These are phyloP conservation scores for Lampris megalopsis DNA, from an alignment of 2,113 vertebrate genomes.

Conservation along the genomic window DNA sequence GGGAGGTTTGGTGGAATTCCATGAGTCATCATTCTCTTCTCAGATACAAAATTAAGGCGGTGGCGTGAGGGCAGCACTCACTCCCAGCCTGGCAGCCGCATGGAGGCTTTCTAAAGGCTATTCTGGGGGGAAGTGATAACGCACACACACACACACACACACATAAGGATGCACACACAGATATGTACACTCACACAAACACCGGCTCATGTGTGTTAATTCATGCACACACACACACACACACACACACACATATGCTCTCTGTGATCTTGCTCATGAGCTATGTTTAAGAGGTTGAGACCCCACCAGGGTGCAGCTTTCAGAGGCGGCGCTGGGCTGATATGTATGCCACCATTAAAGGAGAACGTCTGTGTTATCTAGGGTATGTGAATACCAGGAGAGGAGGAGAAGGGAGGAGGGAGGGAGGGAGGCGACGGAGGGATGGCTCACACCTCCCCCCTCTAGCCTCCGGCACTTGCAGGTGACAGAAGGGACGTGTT, in stretches of 20 bases:
- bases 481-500: constrained; percentile 60
- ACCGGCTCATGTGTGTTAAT: background rate
- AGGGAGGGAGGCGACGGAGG: too few relatives aligned
- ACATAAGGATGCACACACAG: constrained; percentile 24
- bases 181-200: constrained; percentile 10
- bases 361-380: constrained; percentile 39
- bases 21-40: constrained; percentile 79
- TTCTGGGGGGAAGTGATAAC: constrained; percentile 76
- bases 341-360: constrained; percentile 41
- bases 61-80: constrained; percentile 66
- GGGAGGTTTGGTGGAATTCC: constrained; percentile 76
- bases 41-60: constrained; percentile 78
- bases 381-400: constrained; percentile 13
- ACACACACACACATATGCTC: constrained; percentile 43
- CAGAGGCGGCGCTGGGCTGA: constrained; percentile 39
- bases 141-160: constrained; percentile 33
- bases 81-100: constrained; percentile 64
- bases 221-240: constrained; percentile 46
- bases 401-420: too few relatives aligned
- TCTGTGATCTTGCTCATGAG: constrained; percentile 34
- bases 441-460: constrained; percentile 4
- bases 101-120: constrained; percentile 71
- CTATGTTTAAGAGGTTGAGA: constrained; percentile 41
- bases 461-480: constrained; percentile 23
- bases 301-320: constrained; percentile 51